Base-by-base conservation (phyloP, 2,113 vertebrate genomes). In the Corvus hawaiiensis region DNA sequence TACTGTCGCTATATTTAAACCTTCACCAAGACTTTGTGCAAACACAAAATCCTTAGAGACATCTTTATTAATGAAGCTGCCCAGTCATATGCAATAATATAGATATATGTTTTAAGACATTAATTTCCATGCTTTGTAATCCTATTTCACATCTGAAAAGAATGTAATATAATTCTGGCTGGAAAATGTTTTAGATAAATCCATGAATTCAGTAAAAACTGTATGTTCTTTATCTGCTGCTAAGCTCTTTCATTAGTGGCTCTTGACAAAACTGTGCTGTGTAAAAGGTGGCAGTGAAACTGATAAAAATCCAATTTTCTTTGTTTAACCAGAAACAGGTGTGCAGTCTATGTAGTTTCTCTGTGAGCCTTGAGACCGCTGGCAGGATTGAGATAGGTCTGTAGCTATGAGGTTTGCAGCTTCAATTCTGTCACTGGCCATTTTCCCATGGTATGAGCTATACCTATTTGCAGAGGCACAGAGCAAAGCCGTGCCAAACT, bases 271-370 rank as follows among this genome's bases (percentile, higher is more conserved):
- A 62, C 55, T 71, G 74, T 77, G 72, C 51, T 80, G 7, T 81
- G 64, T 78, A 91, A 89, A 93, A 85, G 61, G 62, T 71, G 75
- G 37, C 56, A 59, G 82, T 75, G 52, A 71, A 62, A 56, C 32
- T 79, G 83, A 96, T 64, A 94, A 92, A 89, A 94, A 75, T 71
- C 49, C 77, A 41, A 27, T 90, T 95, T 95, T 85, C 84, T 87
- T 91, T 87, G 77, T 94, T 77, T 96, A 75, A 94, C n/a, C 28
- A 90, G 78, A 49, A 95, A 41, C 41, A 49, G 39, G 80, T 80
- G 30, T 92, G 56, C 63, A 39, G 35, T 39, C 27, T 82, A 1
- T 72, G 27, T 89, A 24, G 84, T 92, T 93, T 71, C 46, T 80
- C 39, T 74, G 0, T 44, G 69, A 92, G 77, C 55, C 80, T 49